A percentile compares a stretch with the other conserved stretches of the same genome.
Evolutionary conservation across 2,113 vertebrate genomes (phyloP).

Genomic region (Pleuronectes platessa): DNA sequence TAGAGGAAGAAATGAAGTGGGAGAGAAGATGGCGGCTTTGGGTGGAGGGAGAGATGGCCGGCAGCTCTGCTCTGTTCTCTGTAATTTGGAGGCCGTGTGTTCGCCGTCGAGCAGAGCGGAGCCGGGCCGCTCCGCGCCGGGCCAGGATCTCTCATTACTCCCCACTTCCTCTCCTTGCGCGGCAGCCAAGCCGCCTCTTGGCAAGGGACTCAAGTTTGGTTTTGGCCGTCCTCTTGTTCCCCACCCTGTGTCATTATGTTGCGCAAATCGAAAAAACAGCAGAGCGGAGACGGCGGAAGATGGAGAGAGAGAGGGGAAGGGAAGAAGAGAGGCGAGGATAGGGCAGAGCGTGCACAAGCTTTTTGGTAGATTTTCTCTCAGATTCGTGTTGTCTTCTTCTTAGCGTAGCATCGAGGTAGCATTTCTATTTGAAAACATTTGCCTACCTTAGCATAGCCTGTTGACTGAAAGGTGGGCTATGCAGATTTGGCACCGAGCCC

Average conservation of each 20-base stretch:
- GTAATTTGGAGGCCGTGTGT: constrained; percentile 81
- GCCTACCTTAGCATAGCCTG: constrained; percentile 33
- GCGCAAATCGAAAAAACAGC: constrained; percentile 87
- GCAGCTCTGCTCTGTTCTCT: constrained; percentile 78
- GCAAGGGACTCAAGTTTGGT: constrained; percentile 89
- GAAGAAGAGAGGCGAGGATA: constrained; percentile 19
- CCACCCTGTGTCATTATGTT: constrained; percentile 94
- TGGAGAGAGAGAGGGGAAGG: constrained; percentile 16
- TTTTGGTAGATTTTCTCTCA: constrained; percentile 9
- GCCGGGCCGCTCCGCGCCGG: constrained; percentile 72
- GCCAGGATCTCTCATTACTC: constrained; percentile 85
- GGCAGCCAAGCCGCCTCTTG: constrained; percentile 89
- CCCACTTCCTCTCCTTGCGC: constrained; percentile 83
- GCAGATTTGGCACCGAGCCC: constrained; percentile 56
- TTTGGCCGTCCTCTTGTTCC: constrained; percentile 89
- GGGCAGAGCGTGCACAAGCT: constrained; percentile 28
- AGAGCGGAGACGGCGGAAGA: constrained; percentile 45
- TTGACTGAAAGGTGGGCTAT: constrained; percentile 54
- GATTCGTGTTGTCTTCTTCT: constrained; percentile 1
- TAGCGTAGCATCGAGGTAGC: not conserved
- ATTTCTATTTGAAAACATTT: constrained; percentile 27
- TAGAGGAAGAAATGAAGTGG: constrained; percentile 49
- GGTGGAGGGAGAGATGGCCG: constrained; percentile 72
- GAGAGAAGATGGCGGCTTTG: constrained; percentile 78
- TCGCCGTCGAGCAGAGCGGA: constrained; percentile 65